A percentile compares a stretch with the other conserved stretches of the same genome.
Evolutionary conservation across 2,797 vertebrate species (phyloP).

Genomic region (Enteromius treurensis): DNA sequence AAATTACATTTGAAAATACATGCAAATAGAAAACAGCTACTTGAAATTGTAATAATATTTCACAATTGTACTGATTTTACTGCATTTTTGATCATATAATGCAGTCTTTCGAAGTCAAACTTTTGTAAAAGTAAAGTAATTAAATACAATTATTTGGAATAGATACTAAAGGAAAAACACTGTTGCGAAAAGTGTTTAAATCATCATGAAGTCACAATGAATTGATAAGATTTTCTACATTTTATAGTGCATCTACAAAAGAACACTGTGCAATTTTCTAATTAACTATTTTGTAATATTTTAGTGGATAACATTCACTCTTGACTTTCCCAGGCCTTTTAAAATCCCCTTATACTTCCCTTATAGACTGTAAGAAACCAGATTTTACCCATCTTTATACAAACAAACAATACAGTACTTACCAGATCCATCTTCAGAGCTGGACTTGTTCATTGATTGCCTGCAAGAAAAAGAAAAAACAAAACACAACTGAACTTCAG

Average conservation of each 20-base stretch:
- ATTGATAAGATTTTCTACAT: too few relatives aligned
- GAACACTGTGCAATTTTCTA: background rate
- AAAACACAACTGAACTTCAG: slow-evolving; percentile 30
- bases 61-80: background rate
- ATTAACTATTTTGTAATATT: too few relatives aligned
- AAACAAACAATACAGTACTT: slow-evolving; percentile 76
- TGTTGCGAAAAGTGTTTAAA: background rate
- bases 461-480: slow-evolving; percentile 67
- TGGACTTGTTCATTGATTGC: slow-evolving; percentile 90
- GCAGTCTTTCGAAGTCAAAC: background rate
- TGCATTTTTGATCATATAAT: background rate
- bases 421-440: slow-evolving; percentile 92
- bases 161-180: background rate
- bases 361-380: background rate
- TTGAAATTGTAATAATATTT: background rate
- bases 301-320: background rate
- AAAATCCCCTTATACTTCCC: background rate
- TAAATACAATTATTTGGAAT: background rate
- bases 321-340: background rate
- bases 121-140: background rate
- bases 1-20: background rate
- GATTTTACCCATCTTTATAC: background rate
- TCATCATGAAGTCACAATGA: background rate
- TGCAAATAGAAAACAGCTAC: background rate
- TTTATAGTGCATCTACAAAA: background rate